These are phyloP conservation scores for Cheilosia pagana DNA, from an alignment of 2,888 invertebrate species.

Conservation along the genomic window DNA sequence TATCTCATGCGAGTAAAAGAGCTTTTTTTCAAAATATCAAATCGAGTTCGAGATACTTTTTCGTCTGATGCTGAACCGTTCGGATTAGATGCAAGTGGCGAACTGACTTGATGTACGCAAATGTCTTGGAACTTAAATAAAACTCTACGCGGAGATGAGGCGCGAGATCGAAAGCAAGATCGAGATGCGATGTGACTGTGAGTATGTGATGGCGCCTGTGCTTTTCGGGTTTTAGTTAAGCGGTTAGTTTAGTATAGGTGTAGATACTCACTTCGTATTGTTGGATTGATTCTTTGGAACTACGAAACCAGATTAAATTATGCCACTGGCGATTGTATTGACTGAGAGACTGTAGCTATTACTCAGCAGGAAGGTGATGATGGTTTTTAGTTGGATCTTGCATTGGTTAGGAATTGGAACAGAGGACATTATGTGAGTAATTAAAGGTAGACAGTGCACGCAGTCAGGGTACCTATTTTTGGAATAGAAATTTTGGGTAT, in stretches of 20 bases:
- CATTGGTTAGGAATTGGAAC: conserved; percentile 8
- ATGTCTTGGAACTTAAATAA: conserved; percentile 70
- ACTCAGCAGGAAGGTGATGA: conserved; percentile 19
- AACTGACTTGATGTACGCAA: conserved; percentile 58
- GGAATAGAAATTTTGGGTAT: background rate
- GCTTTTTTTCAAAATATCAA: conserved; percentile 29
- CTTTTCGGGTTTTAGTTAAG: conserved; percentile 37
- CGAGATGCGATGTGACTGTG: background rate
- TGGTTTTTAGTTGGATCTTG: conserved; percentile 8
- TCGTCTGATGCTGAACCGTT: conserved; percentile 49
- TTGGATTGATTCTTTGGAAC: conserved; percentile 38
- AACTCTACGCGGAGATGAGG: conserved; percentile 34
- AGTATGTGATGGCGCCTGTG: conserved; percentile 36
- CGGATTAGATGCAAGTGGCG: conserved; percentile 64
- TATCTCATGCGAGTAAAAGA: conserved; percentile 63
- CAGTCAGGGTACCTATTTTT: conserved; percentile 27
- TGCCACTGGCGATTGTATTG: conserved; percentile 13
- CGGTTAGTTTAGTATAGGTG: conserved; percentile 13
- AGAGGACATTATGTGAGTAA: conserved; percentile 40
- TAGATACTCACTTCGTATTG: background rate
- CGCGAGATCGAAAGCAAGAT: background rate
- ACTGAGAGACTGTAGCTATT: conserved; percentile 14
- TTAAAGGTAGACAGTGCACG: conserved; percentile 10
- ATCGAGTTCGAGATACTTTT: conserved; percentile 35
- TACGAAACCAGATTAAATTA: conserved; percentile 53